Conservation (phyloP, 1,140 invertebrate species). For the Hyposmocoma kahamanoa region DNA sequence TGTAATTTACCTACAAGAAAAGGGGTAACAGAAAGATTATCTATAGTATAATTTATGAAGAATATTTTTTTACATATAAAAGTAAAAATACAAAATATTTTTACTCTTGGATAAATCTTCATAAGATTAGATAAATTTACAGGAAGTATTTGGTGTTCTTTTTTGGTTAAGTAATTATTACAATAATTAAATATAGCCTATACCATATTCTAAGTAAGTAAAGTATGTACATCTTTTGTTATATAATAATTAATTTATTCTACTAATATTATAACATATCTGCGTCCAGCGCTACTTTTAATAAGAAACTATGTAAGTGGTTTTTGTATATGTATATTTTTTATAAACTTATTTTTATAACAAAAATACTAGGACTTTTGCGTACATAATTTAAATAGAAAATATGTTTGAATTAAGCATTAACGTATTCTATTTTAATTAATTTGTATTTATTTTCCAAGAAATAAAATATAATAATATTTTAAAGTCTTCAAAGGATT, state of each 20-base stretch:
- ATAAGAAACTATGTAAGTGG: slow-evolving; percentile 8
- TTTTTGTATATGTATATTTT: background rate
- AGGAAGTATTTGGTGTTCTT: slow-evolving; percentile 61
- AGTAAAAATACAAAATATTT: too few relatives aligned
- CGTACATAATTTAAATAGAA: too few relatives aligned
- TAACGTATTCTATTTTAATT: too few relatives aligned
- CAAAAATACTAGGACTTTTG: too few relatives aligned
- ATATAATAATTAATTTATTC: slow-evolving; percentile 13
- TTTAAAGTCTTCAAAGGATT: too few relatives aligned
- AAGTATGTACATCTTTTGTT: slow-evolving; percentile 35
- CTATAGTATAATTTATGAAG: background rate
- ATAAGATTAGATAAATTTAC: slow-evolving; percentile 60
- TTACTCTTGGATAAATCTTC: slow-evolving; percentile 37
- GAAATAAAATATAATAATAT: too few relatives aligned
- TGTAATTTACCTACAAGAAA: background rate
- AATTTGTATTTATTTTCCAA: too few relatives aligned
- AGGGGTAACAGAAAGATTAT: background rate
- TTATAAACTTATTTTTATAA: background rate
- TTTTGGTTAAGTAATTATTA: slow-evolving; percentile 45
- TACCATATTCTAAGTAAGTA: slow-evolving; percentile 26
- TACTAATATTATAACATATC: background rate
- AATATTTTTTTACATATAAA: background rate
- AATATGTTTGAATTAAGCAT: too few relatives aligned
- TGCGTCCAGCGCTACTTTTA: slow-evolving; percentile 40
- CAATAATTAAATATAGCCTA: slow-evolving; percentile 21